phyloP scores from a whole-genome alignment of 2,888 invertebrate genomes.

The Cancer borealis region DNA sequence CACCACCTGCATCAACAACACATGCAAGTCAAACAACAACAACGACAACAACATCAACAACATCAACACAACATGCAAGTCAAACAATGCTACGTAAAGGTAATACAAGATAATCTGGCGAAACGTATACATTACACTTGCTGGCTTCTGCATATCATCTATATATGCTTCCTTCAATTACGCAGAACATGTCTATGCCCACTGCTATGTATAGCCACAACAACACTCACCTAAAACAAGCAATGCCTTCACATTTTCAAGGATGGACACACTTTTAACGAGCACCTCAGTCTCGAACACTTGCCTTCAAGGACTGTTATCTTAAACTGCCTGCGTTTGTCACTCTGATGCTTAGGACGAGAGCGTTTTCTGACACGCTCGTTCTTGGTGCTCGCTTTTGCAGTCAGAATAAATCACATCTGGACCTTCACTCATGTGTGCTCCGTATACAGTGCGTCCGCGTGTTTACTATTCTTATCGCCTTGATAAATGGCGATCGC shows the following conservation, averaged over 20 bases:
- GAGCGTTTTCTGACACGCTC: slow-evolving; percentile 29
- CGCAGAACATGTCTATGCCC: not conserved
- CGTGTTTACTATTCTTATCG: slow-evolving; percentile 29
- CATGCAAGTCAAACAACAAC: not conserved
- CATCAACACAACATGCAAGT: not conserved
- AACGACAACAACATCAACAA: not conserved
- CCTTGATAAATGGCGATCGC: slow-evolving; percentile 31
- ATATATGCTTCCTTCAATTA: not conserved
- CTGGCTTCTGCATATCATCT: not conserved
- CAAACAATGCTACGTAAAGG: not conserved
- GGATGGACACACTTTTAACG: not conserved
- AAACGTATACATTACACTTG: not conserved
- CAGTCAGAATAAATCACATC: slow-evolving; percentile 23
- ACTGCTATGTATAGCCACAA: not conserved
- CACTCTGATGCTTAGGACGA: not conserved
- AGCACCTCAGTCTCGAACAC: not conserved
- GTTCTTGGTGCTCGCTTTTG: not conserved
- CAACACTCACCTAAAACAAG: not conserved
- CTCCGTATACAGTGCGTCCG: slow-evolving; percentile 2
- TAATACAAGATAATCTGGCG: not conserved
- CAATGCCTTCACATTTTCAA: not conserved
- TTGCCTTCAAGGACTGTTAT: not conserved
- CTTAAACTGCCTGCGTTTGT: slow-evolving; percentile 21
- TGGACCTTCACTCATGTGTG: slow-evolving; percentile 3
- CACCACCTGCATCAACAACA: not conserved